Base-by-base conservation (phyloP, 2,888 invertebrate genomes). In the Tenthredo livida region DNA sequence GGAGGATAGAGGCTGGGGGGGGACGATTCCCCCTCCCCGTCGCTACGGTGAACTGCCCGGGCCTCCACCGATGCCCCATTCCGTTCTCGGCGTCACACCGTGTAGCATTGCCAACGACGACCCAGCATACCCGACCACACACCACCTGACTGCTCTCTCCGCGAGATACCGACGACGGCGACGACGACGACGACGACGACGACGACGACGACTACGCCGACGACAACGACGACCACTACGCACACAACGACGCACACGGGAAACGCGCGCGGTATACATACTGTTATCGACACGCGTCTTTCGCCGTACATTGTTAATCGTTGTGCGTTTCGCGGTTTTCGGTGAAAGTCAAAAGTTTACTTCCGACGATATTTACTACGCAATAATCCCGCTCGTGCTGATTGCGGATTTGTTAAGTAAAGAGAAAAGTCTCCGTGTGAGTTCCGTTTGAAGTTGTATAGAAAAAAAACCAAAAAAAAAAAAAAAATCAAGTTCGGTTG, bases 81-180 rank as follows among this genome's bases (percentile, higher is more conserved):
- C 93, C 92, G 93, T 93, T 93, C 93, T 93, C 92, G 92, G 92
- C 92, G 89, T 90, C 91, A 93, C 91, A 93, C 90, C 92, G 92
- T 91, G 91, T 89, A 92, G 90, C 92, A 92, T 91, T 90, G 89
- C 90, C 89, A 87, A 86, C 86, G 86, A 88, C 88, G 86, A 87
- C 86, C 82, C 43, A 83, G 67, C 65, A 33, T 70, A 87, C 87
- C 85, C 84, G 86, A 87, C 86, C 88, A 87, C 87, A 87, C 87
- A 87, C 88, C 88, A 88, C 88, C 88, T 88, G 88, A 88, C 87
- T 86, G 86, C 84, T 54, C 65, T 25, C 83, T 58, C 29, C 83
- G 15, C 37, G 85, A 72, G 65, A 67, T 33, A 65, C 47, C 80
- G 9, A 65, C 82, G 40, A 80, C 58, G 61, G 61, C 80, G 61